These are phyloP conservation scores for Limonius californicus DNA, from an alignment of 1,140 invertebrate genomes.

Conservation along the genomic window DNA sequence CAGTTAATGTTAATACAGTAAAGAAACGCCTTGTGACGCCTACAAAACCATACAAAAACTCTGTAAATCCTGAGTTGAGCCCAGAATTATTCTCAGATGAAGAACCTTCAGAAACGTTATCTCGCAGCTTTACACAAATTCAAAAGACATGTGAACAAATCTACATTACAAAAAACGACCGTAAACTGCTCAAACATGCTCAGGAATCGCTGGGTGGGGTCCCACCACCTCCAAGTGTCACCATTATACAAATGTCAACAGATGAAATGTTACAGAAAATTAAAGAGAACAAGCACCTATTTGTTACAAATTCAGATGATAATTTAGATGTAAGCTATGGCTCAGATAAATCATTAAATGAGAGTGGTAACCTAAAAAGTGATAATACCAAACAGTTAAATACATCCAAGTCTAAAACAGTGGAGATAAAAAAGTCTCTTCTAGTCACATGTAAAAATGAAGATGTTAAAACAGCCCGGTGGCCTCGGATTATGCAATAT, in stretches of 20 bases:
- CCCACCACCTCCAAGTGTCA: conserved; percentile 62
- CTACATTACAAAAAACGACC: conserved; percentile 34
- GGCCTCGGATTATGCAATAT: conserved; percentile 54
- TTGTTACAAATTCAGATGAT: conserved; percentile 27
- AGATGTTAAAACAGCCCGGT: conserved; percentile 42
- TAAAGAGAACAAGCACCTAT: conserved; percentile 33
- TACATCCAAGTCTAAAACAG: no score
- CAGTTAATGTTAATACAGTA: no score
- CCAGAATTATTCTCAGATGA: conserved; percentile 57
- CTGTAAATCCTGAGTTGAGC: conserved; percentile 39
- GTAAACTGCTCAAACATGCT: conserved; percentile 40
- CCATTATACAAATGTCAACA: conserved; percentile 57
- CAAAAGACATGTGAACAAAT: conserved; percentile 13
- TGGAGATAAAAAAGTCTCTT: conserved; percentile 24
- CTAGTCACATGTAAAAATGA: conserved; percentile 32
- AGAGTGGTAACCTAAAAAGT: conserved; percentile 18
- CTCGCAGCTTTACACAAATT: not conserved
- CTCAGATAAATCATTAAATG: not conserved
- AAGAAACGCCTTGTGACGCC: conserved; percentile 24
- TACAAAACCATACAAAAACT: conserved; percentile 29
- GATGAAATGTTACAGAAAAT: conserved; percentile 55
- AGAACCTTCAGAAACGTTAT: conserved; percentile 40
- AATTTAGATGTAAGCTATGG: conserved; percentile 16
- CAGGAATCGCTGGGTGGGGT: conserved; percentile 55
- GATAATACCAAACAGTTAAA: no score